These are phyloP conservation scores for Sphaerophoria taeniata DNA, from an alignment of 2,888 invertebrate species.

Conservation along the genomic window DNA sequence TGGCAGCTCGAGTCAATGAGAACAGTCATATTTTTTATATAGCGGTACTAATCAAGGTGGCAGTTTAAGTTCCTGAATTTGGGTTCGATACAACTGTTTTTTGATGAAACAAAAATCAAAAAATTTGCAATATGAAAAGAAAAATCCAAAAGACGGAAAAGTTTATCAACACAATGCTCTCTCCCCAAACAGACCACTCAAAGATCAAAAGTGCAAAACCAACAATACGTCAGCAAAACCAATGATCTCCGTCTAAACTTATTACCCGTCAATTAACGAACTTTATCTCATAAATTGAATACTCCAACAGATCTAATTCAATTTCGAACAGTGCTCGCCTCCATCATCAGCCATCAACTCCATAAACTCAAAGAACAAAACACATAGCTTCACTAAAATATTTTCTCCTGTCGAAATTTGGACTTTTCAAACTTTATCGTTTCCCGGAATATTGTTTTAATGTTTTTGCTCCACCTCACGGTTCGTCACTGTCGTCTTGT, in stretches of 20 bases:
- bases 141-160: too few relatives aligned
- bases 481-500: not conserved
- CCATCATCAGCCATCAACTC: slow-evolving; percentile 1
- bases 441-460: slow-evolving; percentile 16
- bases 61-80: too few relatives aligned
- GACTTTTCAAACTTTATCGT: slow-evolving; percentile 19
- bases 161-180: too few relatives aligned
- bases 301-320: not conserved
- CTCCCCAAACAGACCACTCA: not conserved
- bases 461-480: not conserved
- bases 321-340: not conserved
- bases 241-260: not conserved
- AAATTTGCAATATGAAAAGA: too few relatives aligned
- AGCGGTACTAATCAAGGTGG: too few relatives aligned
- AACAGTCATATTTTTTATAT: too few relatives aligned
- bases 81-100: too few relatives aligned
- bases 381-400: not conserved
- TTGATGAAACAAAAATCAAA: too few relatives aligned
- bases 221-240: not conserved
- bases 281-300: not conserved
- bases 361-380: not conserved
- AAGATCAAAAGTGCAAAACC: not conserved
- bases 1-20: too few relatives aligned
- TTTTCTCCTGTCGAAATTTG: not conserved
- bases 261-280: slow-evolving; percentile 18